phyloP scores from a whole-genome alignment of 2,113 vertebrate genomes.

The Sardina pilchardus region DNA sequence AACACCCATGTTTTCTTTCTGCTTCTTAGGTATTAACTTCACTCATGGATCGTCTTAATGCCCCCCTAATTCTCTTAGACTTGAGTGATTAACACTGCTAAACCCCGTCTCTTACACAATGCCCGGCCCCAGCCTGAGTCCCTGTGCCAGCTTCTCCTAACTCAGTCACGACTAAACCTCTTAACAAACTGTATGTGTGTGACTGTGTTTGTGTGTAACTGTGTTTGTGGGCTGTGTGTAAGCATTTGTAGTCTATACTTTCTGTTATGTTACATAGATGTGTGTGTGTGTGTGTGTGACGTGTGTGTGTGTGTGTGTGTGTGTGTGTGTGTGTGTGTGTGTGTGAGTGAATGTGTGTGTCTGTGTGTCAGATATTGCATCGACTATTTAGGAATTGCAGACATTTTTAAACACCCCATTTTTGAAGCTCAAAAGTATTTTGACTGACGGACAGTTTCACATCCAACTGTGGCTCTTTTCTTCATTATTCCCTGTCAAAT shows the following conservation, averaged over 20 bases:
- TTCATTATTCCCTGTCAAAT: no score
- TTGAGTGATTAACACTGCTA: constrained; percentile 38
- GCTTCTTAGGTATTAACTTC: constrained; percentile 19
- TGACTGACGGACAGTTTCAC: no score
- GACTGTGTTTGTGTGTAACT: not conserved
- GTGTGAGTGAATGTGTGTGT: no score
- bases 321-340: no score
- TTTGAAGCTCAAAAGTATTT: no score
- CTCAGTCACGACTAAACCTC: not conserved
- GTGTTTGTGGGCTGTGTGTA: not conserved
- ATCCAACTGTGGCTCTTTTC: no score
- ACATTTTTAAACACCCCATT: no score
- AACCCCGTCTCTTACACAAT: constrained; percentile 26
- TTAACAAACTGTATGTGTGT: not conserved
- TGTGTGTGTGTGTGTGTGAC: no score
- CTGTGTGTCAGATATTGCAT: no score
- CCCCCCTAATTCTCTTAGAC: constrained; percentile 24
- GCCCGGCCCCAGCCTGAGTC: not conserved
- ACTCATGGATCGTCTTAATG: constrained; percentile 33
- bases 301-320: no score
- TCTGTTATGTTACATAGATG: no score
- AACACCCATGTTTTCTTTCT: not conserved
- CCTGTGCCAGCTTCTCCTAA: not conserved
- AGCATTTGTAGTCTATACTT: not conserved
- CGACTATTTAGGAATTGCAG: no score